Percentiles rank a stretch among this genome's conserved stretches.
Conservation (phyloP, 2,797 vertebrate species). For the Knipowitschia caucasica region DNA sequence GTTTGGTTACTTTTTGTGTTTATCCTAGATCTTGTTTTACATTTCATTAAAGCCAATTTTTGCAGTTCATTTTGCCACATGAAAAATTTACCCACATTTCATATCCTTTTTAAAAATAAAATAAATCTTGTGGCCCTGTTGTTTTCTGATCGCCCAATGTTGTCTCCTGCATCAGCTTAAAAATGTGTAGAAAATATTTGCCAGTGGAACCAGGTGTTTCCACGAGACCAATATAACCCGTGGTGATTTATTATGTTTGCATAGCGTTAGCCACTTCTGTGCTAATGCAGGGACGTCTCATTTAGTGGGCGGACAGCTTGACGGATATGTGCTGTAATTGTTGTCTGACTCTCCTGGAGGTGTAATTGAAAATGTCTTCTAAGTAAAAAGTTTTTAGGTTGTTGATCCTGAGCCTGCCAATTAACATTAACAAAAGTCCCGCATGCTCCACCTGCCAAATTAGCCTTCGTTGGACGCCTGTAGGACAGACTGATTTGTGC, state of each 20-base stretch:
- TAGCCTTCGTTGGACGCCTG: slow-evolving; percentile 20
- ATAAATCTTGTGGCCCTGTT: slow-evolving; percentile 35
- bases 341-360: slow-evolving; percentile 52
- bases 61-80: too few relatives aligned
- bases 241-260: slow-evolving; percentile 30
- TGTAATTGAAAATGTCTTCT: slow-evolving; percentile 65
- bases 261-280: slow-evolving; percentile 6
- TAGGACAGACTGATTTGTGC: not conserved
- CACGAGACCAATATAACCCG: not conserved
- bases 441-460: slow-evolving; percentile 32
- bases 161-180: slow-evolving; percentile 29
- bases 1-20: too few relatives aligned
- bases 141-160: slow-evolving; percentile 38
- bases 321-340: slow-evolving; percentile 66
- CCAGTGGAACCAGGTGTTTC: slow-evolving; percentile 18
- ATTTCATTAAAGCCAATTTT: too few relatives aligned
- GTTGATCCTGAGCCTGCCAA: slow-evolving; percentile 35
- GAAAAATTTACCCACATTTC: too few relatives aligned
- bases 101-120: too few relatives aligned
- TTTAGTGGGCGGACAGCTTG: slow-evolving; percentile 56
- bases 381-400: slow-evolving; percentile 43
- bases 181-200: too few relatives aligned
- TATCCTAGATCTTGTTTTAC: too few relatives aligned
- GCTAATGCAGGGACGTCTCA: slow-evolving; percentile 50
- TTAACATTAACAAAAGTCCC: slow-evolving; percentile 41